phyloP scores from a whole-genome alignment of 2,113 vertebrate genomes.

The Bostrychus sinensis region DNA sequence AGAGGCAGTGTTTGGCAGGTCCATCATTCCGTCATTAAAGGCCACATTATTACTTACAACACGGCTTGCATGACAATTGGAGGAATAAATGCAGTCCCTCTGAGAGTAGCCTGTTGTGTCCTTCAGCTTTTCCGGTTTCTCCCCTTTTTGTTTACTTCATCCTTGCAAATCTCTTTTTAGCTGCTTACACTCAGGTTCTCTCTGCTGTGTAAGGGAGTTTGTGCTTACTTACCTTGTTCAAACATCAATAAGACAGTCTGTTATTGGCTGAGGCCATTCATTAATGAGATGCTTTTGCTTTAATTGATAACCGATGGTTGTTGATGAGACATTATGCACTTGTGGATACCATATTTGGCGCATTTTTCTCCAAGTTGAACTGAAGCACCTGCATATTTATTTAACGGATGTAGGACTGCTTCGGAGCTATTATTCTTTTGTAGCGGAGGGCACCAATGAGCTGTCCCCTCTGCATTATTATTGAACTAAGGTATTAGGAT shows the following conservation, averaged over 20 bases:
- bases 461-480: constrained; percentile 89
- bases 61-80: constrained; percentile 97
- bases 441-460: constrained; percentile 70
- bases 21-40: constrained; percentile 99
- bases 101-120: constrained; percentile 75
- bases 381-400: constrained; percentile 72
- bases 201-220: constrained; percentile 62
- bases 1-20: constrained; percentile 98
- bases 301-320: constrained; percentile 79
- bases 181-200: constrained; percentile 61
- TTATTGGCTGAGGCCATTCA: constrained; percentile 71
- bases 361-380: constrained; percentile 66
- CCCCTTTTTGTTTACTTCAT: constrained; percentile 53
- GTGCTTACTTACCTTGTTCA: constrained; percentile 67
- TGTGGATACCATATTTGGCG: constrained; percentile 72
- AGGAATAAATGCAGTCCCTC: constrained; percentile 80
- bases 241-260: constrained; percentile 71
- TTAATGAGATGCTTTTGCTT: constrained; percentile 76
- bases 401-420: constrained; percentile 63
- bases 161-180: constrained; percentile 63
- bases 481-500: constrained; percentile 94
- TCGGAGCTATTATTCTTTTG: constrained; percentile 68
- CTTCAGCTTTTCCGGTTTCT: constrained; percentile 67
- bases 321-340: constrained; percentile 79
- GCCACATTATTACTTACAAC: constrained; percentile 99